These are phyloP conservation scores for Malurus leucopterus DNA, from an alignment of 2,797 vertebrate genomes.

Conservation along the genomic window DNA sequence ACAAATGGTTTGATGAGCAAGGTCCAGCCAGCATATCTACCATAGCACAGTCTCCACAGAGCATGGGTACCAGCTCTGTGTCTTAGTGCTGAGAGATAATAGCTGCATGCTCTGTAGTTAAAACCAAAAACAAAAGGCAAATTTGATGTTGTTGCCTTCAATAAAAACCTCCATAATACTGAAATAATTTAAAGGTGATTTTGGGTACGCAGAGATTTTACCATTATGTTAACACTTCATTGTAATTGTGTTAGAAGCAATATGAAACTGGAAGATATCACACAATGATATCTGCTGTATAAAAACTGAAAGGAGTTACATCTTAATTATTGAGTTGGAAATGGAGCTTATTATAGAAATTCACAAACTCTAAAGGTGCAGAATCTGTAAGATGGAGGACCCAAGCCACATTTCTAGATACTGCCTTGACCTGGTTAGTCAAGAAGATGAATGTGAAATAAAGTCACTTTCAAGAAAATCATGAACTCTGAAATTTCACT, in stretches of 20 bases:
- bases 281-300: background rate
- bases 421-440: background rate
- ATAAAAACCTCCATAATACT: background rate
- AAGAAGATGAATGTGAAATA: background rate
- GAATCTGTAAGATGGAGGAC: background rate
- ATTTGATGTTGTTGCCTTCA: background rate
- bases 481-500: too few species aligned
- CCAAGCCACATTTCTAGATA: background rate
- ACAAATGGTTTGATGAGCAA: background rate
- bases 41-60: rapidly evolving
- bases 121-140: background rate
- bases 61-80: background rate
- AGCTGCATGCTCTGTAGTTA: background rate
- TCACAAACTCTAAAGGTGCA: background rate
- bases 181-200: background rate
- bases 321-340: background rate
- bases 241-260: background rate
- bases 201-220: background rate
- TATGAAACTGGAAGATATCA: background rate
- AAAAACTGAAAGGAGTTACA: background rate
- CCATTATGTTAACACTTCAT: background rate
- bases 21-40: background rate
- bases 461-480: background rate
- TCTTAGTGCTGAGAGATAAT: background rate
- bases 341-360: background rate